Evolutionary conservation across 2,797 vertebrate genomes (phyloP).

Genomic region (Malacoraja senta): DNA sequence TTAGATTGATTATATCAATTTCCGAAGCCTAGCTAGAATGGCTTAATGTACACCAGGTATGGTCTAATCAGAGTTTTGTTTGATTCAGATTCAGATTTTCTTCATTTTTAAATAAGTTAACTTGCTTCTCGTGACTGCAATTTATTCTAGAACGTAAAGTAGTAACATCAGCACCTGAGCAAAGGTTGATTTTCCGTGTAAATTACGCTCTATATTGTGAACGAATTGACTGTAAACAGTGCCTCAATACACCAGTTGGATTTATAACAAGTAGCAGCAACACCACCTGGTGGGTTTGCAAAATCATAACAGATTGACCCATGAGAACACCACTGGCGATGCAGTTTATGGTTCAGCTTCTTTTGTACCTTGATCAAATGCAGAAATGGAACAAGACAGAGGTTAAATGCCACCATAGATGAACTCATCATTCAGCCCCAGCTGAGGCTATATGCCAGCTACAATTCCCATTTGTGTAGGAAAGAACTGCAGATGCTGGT

Average conservation of each 20-base stretch:
- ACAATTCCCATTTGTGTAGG: no score
- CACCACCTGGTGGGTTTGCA: slow-evolving; percentile 1
- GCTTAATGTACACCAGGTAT: not conserved
- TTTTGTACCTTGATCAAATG: no score
- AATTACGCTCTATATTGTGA: not conserved
- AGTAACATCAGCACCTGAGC: not conserved
- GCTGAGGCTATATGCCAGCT: no score
- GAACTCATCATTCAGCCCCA: no score
- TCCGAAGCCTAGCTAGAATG: not conserved
- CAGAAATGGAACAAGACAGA: no score
- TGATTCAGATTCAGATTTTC: no score
- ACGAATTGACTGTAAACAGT: not conserved
- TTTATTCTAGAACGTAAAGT: not conserved
- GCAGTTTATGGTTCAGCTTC: no score
- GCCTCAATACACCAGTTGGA: not conserved
- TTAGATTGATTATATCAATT: no score
- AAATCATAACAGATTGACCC: not conserved
- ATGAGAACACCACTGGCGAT: not conserved
- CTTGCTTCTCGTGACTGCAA: not conserved
- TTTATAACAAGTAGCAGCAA: not conserved
- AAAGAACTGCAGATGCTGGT: no score
- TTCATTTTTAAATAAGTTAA: not conserved
- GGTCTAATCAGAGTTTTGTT: not conserved
- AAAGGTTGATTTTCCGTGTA: not conserved
- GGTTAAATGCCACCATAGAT: no score